Evolutionary conservation across 2,888 invertebrate genomes (phyloP), one percentile per base, ranked within the genome.

Genomic region (Eristalis intricaria): DNA sequence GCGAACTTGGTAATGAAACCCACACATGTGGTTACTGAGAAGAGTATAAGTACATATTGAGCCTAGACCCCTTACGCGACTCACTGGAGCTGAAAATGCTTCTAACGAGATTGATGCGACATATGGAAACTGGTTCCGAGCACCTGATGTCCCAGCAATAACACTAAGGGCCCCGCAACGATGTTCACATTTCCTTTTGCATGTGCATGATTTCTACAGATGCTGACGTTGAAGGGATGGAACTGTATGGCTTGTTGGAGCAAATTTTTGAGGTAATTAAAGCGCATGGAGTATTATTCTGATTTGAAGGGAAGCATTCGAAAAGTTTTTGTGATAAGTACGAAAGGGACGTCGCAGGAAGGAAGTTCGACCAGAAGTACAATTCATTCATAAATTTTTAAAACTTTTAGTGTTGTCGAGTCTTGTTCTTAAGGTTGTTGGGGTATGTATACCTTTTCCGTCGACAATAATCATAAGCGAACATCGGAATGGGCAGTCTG

Each of bases 51-150:
- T 75, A 38, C 50, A 60, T 40, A 66, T 40, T 76, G 76, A 61
- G 60, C 22, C 60, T 38, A 60, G 26, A 66, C 60, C 58, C 19
- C 63, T 75, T 65, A 38, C 19, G 58, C 58, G 66, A 75, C 19
- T 66, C 76, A 68, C 29, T 43, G 60, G 68, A 76, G 76, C 60
- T 68, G 68, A 76, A 76, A 68, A 65, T 66, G 75, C 58, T 29
- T 8, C 66, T 75, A 40, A 76, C 64, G 66, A 61, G 66, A 76
- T 61, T 76, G 29, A 32, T 43, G 60, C 60, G 60, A 65, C 26
- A 7, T 8, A 19, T 19, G 50, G 50, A 4, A 50, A 19, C 50
- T 50, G 50, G 19, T 7, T 50, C 0, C 19, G 19, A 8, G 50
- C 50, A 50, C n/a, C 19, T 43, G 43, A 43, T 13, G 10, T 32